phyloP scores from a whole-genome alignment of 1,140 invertebrate species.

The Liolophura sinensis region DNA sequence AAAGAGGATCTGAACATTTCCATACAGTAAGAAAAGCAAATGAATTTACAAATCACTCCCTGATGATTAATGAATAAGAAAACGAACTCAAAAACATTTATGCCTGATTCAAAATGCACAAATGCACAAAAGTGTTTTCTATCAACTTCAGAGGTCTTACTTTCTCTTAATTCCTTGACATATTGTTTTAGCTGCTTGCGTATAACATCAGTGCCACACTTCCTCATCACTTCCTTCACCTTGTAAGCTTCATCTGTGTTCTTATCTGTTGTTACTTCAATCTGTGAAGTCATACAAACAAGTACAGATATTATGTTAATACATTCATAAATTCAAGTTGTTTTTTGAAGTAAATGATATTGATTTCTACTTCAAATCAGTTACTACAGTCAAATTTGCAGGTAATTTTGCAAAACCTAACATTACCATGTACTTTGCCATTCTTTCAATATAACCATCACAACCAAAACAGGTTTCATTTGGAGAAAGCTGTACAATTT shows the following conservation, averaged over 20 bases:
- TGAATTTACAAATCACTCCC: no score
- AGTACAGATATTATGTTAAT: constrained; percentile 3
- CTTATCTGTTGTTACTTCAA: constrained; percentile 78
- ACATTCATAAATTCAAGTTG: constrained; percentile 6
- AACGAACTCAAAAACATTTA: no score
- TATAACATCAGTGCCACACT: constrained; percentile 75
- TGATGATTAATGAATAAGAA: no score
- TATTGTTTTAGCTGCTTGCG: constrained; percentile 80
- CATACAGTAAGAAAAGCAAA: no score
- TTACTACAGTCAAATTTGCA: no score
- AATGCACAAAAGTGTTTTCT: neutral
- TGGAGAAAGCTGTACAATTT: no score
- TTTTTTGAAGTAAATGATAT: neutral
- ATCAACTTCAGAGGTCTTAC: constrained; percentile 52
- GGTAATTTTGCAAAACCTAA: no score
- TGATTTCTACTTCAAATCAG: neutral
- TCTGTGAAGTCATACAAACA: constrained; percentile 64
- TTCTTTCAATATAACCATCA: no score
- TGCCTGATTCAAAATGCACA: no score
- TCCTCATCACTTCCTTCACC: constrained; percentile 75
- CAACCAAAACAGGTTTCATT: no score
- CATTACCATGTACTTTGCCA: no score
- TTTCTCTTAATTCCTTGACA: constrained; percentile 82
- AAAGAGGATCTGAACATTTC: no score
- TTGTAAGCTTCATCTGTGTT: constrained; percentile 77